phyloP scores from a whole-genome alignment of 2,888 invertebrate species.

The Pemphredon lugubris region DNA sequence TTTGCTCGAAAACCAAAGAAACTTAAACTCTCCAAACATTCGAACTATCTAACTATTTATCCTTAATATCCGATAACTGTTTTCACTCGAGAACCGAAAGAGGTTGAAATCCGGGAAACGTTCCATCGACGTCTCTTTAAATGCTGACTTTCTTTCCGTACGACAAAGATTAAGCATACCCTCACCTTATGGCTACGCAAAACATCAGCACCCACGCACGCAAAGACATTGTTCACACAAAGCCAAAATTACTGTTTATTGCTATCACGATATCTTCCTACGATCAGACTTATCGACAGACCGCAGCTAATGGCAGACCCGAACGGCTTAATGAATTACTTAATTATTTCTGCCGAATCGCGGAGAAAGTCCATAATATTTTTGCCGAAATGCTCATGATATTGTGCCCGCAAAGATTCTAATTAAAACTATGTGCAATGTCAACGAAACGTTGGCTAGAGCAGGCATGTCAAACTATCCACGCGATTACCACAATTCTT shows the following conservation, averaged over 20 bases:
- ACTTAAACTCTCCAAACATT: too few species aligned
- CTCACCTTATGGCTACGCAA: conserved; percentile 4
- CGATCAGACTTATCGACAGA: background rate
- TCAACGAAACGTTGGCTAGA: conserved; percentile 18
- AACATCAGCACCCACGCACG: conserved; percentile 12
- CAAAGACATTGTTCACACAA: conserved; percentile 15
- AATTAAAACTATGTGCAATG: conserved; percentile 11
- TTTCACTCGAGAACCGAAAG: too few species aligned
- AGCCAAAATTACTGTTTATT: conserved; percentile 38
- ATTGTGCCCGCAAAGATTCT: conserved; percentile 12
- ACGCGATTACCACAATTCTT: too few species aligned
- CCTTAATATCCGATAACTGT: too few species aligned
- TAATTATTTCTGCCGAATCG: background rate
- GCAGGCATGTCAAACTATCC: conserved; percentile 7
- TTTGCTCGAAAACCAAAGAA: too few species aligned
- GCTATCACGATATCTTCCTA: conserved; percentile 38
- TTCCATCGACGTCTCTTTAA: background rate
- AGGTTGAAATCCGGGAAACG: too few species aligned
- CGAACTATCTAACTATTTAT: too few species aligned
- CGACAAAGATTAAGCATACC: conserved; percentile 28
- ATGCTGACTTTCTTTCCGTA: background rate
- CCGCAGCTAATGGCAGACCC: background rate
- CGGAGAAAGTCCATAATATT: background rate
- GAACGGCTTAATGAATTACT: conserved; percentile 2
- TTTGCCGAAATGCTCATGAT: conserved; percentile 1